Evolutionary conservation across 2,888 invertebrate genomes (phyloP), one percentile per base, ranked within the genome.

Genomic region (Thereva unica): DNA sequence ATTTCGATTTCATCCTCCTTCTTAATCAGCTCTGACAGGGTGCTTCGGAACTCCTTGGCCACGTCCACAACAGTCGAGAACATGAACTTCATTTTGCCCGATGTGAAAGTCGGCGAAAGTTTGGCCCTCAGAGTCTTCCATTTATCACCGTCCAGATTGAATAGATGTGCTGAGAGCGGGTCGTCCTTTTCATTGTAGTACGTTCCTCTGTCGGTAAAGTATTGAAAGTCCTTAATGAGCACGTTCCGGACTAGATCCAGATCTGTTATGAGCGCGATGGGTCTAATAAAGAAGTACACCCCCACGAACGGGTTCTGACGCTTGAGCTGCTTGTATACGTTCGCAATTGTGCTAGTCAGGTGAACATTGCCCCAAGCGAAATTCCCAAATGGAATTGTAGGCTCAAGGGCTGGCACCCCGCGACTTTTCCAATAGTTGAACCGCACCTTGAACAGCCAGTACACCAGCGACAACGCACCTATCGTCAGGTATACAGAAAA

Each of bases 41-140:
- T 68, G 3, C 41, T 5, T 0, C 72, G 64, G 23, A 76, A 66
- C 38, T 75, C 70, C 4, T 71, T 64, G 0, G 77, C 75, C 41
- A 81, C 80, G 0, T 72, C 70, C 0, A 74, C 67, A 7, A 83
- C 71, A 0, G 77, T 76, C 5, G 74, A 73, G 64, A 82, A 82
- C 82, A 84, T 82, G 7, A 74, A 75, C 68, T 82, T 84, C 75
- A 84, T 82, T 73, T 83, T 84, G 1, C 82, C 82, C 0, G 82
- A 80, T 0, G 83, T 82, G 67, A 84, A 84, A 0, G 82, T 82
- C 1, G 84, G 82, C 3, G 82, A 78, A 1, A 84, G 69, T 56
- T 82, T 82, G 0, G 75, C 70, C 37, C 84, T 72, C 57, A 84
- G 69, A 3, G 73, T 71, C 44, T 79, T 82, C 85, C 85, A 85